Percentiles rank a stretch among this genome's conserved stretches.
phyloP scores from a whole-genome alignment of 2,888 invertebrate genomes.

The Lomographa bimaculata region DNA sequence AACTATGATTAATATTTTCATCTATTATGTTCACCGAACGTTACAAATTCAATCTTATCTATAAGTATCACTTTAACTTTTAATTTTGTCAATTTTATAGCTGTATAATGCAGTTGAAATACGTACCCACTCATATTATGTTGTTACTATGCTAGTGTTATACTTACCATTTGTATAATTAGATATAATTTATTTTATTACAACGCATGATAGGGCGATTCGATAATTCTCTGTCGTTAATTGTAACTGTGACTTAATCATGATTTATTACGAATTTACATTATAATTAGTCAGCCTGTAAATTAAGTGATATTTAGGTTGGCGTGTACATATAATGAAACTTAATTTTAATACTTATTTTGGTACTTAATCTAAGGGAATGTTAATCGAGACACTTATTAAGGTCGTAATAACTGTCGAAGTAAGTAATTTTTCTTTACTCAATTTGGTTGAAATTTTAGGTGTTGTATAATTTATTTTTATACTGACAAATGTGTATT shows the following conservation, averaged over 20 bases:
- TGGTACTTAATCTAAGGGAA: slow-evolving; percentile 36
- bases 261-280: slow-evolving; percentile 64
- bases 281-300: slow-evolving; percentile 50
- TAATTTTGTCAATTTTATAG: slow-evolving; percentile 68
- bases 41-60: slow-evolving; percentile 56
- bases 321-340: slow-evolving; percentile 45
- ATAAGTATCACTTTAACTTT: slow-evolving; percentile 58
- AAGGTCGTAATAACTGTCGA: slow-evolving; percentile 13
- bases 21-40: slow-evolving; percentile 62
- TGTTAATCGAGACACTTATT: slow-evolving; percentile 44
- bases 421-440: background rate
- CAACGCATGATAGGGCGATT: slow-evolving; percentile 38
- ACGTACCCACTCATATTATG: slow-evolving; percentile 28
- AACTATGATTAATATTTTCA: slow-evolving; percentile 59
- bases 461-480: background rate
- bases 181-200: slow-evolving; percentile 49
- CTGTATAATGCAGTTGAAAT: slow-evolving; percentile 44
- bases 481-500: no score
- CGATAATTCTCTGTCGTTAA: slow-evolving; percentile 36
- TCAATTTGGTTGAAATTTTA: background rate
- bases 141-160: slow-evolving; percentile 30
- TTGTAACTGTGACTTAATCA: slow-evolving; percentile 42
- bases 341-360: slow-evolving; percentile 44
- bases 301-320: slow-evolving; percentile 41
- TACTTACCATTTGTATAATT: slow-evolving; percentile 31